A percentile compares a stretch with the other conserved stretches of the same genome.
Conservation (phyloP, 1,140 invertebrate genomes). For the Macrocentrus cingulum region DNA sequence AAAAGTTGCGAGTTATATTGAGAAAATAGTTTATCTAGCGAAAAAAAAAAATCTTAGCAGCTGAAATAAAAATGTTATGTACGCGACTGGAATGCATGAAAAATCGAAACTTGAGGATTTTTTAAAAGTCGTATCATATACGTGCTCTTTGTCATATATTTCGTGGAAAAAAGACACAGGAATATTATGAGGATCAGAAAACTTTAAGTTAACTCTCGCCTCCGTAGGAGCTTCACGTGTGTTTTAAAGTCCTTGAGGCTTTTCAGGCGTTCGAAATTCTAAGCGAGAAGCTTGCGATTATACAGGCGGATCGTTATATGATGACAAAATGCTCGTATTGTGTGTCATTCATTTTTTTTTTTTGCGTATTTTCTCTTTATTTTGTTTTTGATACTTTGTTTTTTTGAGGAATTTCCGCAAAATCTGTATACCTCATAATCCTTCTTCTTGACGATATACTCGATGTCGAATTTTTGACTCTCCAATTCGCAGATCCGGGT, state of each 20-base stretch:
- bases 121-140: slow-evolving; percentile 5
- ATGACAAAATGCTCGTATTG: slow-evolving; percentile 13
- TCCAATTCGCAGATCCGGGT: slow-evolving; percentile 85
- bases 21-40: slow-evolving; percentile 9
- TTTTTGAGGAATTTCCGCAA: slow-evolving; percentile 35
- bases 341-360: slow-evolving; percentile 1
- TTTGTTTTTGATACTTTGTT: not conserved
- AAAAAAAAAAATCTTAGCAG: slow-evolving; percentile 22
- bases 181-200: not conserved
- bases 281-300: not conserved
- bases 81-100: slow-evolving; percentile 22
- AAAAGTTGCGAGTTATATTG: not conserved
- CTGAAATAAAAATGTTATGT: slow-evolving; percentile 25
- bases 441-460: slow-evolving; percentile 96
- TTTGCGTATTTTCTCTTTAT: slow-evolving; percentile 26
- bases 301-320: not conserved
- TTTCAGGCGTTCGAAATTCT: not conserved
- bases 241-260: slow-evolving; percentile 1
- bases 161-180: not conserved
- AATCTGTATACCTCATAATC: slow-evolving; percentile 88
- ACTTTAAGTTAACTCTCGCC: no score
- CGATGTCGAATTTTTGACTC: slow-evolving; percentile 97
- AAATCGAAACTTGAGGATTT: slow-evolving; percentile 6
- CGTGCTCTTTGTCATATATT: not conserved
- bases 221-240: no score